Percentiles rank a stretch among this genome's conserved stretches.
phyloP scores from a whole-genome alignment of 1,140 invertebrate species.

The Sitophilus oryzae region DNA sequence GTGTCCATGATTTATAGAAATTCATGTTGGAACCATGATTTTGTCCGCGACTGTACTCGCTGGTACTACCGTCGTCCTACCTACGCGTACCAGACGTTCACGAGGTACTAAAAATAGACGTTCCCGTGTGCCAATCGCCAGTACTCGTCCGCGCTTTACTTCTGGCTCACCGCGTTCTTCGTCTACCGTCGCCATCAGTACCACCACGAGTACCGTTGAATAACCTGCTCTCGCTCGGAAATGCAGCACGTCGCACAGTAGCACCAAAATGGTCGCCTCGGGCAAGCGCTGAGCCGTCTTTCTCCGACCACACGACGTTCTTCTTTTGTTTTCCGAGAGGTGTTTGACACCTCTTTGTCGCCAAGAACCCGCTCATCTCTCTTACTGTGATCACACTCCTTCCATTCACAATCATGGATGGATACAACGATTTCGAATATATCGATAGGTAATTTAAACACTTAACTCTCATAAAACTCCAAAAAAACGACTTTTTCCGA shows the following conservation, averaged over 20 bases:
- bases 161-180: not conserved
- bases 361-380: not conserved
- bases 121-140: not conserved
- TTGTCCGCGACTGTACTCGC: no score
- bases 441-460: constrained; percentile 19
- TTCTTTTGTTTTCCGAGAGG: not conserved
- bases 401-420: constrained; percentile 9
- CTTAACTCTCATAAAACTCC: no score
- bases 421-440: constrained; percentile 16
- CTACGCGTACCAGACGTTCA: no score
- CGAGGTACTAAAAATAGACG: no score
- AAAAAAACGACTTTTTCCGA: not conserved
- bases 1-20: no score
- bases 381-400: not conserved
- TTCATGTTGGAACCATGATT: no score
- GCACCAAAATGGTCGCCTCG: not conserved
- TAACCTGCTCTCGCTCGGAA: not conserved
- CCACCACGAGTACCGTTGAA: not conserved
- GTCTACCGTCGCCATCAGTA: not conserved
- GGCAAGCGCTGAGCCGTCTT: not conserved
- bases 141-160: not conserved
- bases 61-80: no score
- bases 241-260: not conserved
- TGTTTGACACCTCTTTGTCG: constrained; percentile 3
- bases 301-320: not conserved